Base-by-base conservation (phyloP, 2,113 vertebrate genomes). In the Struthidea cinerea region DNA sequence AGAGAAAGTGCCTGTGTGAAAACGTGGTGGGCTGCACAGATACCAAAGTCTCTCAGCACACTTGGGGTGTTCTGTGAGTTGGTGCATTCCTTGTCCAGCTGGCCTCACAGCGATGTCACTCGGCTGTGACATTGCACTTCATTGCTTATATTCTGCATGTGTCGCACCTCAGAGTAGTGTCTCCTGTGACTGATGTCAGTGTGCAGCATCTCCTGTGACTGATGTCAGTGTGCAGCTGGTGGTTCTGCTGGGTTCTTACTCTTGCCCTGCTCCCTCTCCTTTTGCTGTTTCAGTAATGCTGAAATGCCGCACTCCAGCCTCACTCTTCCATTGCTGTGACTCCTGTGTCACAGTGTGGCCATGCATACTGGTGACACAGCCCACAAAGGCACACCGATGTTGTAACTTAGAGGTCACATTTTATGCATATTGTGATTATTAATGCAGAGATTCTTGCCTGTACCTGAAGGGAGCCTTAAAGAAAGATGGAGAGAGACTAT, bases 21-120 rank as follows among this genome's bases (percentile, higher is more conserved):
- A 28, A 8, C 0, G 0, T 5, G 42, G 4, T 3, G 33, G 22
- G 35, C 9, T 49, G 53, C 12, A 7, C 65, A 49, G 33, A 2
- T 1, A 26, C 7, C 15, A 1, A 22, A 13, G 21, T 32, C 15
- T 23, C 16, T 27, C 5, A 6, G 74, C 11, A 21, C 10, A 6
- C 17, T 22, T 11, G 28, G n/a, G n/a, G 39, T 22, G 1, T 19
- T 27, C 14, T 24, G 1, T 18, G 32, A 18, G 44, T 3, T 47
- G 32, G 8, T 17, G 7, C 11, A 2, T 33, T 39, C 42, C 18
- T 20, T 30, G 33, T 20, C 28, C 52, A 23, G 21, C 39, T 46
- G 57, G 26, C 39, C 47, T 47, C 53, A 6, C 49, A 20, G 21
- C 3, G 28, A 16, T 13, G n/a, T 14, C 82, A 39, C 44, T 8